These are phyloP conservation scores for Columba janthina DNA, from an alignment of 2,113 vertebrate genomes.

Conservation along the genomic window DNA sequence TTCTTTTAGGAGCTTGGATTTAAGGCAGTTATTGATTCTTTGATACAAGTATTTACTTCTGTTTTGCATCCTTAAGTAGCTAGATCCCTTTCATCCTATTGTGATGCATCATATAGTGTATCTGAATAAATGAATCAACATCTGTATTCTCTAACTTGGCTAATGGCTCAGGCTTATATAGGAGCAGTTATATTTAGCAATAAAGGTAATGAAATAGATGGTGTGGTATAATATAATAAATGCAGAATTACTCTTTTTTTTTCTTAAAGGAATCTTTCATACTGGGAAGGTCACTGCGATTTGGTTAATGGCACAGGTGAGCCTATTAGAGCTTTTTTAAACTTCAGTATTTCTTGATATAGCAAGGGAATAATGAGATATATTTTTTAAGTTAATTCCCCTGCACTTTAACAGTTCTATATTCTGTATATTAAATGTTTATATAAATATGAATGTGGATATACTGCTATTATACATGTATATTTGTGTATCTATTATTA, in stretches of 20 bases:
- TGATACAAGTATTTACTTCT: not conserved
- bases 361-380: not conserved
- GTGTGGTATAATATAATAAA: not conserved
- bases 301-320: slow-evolving; percentile 95
- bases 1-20: not conserved
- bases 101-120: not conserved
- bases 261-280: slow-evolving; percentile 77
- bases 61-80: not conserved
- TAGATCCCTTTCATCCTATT: not conserved
- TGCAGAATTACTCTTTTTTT: slow-evolving; percentile 4
- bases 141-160: not conserved
- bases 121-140: not conserved
- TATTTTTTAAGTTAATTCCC: not conserved
- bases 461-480: not conserved
- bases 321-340: slow-evolving; percentile 2
- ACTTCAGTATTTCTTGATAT: not conserved
- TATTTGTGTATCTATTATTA: not conserved
- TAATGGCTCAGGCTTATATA: not conserved
- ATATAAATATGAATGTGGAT: not conserved
- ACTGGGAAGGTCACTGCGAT: slow-evolving; percentile 87
- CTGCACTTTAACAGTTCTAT: not conserved
- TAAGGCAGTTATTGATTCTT: not conserved
- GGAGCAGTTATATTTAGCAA: not conserved
- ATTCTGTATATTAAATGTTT: not conserved
- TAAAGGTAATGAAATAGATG: not conserved